These are phyloP conservation scores for Lamprologus sp. DNA, from an alignment of 2,113 vertebrate species.

Conservation along the genomic window DNA sequence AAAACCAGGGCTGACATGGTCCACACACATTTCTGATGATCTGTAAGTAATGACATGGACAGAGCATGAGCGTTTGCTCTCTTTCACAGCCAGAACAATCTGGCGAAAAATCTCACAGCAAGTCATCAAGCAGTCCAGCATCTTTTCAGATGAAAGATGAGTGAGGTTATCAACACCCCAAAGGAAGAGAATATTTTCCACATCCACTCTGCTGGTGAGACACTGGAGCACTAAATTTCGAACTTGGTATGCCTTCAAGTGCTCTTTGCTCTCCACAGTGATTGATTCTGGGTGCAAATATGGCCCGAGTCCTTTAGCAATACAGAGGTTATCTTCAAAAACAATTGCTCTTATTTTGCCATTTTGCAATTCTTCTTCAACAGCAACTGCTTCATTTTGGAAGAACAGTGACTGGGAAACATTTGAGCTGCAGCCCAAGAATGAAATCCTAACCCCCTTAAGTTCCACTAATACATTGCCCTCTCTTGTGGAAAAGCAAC, in stretches of 20 bases:
- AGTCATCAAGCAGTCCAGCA: conserved; percentile 64
- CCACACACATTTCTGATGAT: conserved; percentile 68
- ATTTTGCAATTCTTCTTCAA: background rate
- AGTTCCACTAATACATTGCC: conserved; percentile 77
- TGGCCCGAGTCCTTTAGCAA: conserved; percentile 67
- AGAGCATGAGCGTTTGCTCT: conserved; percentile 12
- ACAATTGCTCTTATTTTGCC: conserved; percentile 68
- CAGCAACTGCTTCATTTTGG: conserved; percentile 67
- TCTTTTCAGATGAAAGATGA: conserved; percentile 51
- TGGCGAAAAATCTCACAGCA: conserved; percentile 78
- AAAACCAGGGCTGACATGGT: conserved; percentile 76
- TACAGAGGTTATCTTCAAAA: conserved; percentile 76
- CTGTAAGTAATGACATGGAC: conserved; percentile 77
- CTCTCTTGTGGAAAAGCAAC: conserved; percentile 73
- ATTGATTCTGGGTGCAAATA: conserved; percentile 65
- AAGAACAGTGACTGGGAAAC: conserved; percentile 71
- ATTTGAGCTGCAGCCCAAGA: conserved; percentile 46
- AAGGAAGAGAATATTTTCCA: conserved; percentile 73
- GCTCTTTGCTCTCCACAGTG: conserved; percentile 54
- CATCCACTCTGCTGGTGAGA: conserved; percentile 27
- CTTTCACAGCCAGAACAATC: conserved; percentile 68
- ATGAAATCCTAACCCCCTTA: conserved; percentile 66
- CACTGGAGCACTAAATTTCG: conserved; percentile 14
- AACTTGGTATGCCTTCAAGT: background rate
- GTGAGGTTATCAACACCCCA: conserved; percentile 74